A percentile compares a stretch with the other conserved stretches of the same genome.
Evolutionary conservation across 2,797 vertebrate genomes (phyloP).

Genomic region (Rhinatrema bivittatum): DNA sequence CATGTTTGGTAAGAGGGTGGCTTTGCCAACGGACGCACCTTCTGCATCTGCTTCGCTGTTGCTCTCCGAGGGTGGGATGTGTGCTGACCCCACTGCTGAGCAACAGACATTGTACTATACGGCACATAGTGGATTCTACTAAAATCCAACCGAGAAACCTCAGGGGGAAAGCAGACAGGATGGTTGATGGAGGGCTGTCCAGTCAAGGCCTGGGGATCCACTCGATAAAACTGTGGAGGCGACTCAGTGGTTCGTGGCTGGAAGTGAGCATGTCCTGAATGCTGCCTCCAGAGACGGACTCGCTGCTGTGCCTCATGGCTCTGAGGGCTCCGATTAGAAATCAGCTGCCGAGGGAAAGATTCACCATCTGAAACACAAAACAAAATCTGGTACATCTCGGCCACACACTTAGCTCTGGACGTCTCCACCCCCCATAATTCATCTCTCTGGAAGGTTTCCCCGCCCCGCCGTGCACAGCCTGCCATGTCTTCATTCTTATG

Average conservation of each 20-base stretch:
- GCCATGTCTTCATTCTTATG: too few species aligned
- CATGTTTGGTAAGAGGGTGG: slow-evolving; percentile 49
- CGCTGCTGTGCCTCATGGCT: slow-evolving; percentile 69
- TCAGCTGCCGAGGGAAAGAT: slow-evolving; percentile 44
- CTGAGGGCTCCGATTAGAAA: slow-evolving; percentile 55
- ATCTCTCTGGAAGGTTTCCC: too few species aligned
- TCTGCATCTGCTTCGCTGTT: slow-evolving; percentile 55
- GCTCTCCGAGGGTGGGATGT: slow-evolving; percentile 40
- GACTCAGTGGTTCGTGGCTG: too few species aligned
- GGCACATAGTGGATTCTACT: slow-evolving; percentile 64
- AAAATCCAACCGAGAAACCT: slow-evolving; percentile 56
- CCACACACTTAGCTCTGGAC: too few species aligned
- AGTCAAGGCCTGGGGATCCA: slow-evolving; percentile 58
- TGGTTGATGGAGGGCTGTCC: slow-evolving; percentile 56
- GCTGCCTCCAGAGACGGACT: slow-evolving; percentile 74
- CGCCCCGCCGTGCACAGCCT: too few species aligned
- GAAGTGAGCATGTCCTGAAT: slow-evolving; percentile 67
- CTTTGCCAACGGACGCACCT: slow-evolving; percentile 34
- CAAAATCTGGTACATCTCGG: too few species aligned
- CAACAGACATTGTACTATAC: slow-evolving; percentile 50
- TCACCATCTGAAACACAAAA: slow-evolving; percentile 64
- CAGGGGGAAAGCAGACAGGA: slow-evolving; percentile 66
- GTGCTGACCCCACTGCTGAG: slow-evolving; percentile 50
- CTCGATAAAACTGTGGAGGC: slow-evolving; percentile 46
- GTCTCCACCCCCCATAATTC: too few species aligned